A percentile compares a stretch with the other conserved stretches of the same genome.
phyloP scores from a whole-genome alignment of 2,888 invertebrate species.

The Leptopterna dolabrata region DNA sequence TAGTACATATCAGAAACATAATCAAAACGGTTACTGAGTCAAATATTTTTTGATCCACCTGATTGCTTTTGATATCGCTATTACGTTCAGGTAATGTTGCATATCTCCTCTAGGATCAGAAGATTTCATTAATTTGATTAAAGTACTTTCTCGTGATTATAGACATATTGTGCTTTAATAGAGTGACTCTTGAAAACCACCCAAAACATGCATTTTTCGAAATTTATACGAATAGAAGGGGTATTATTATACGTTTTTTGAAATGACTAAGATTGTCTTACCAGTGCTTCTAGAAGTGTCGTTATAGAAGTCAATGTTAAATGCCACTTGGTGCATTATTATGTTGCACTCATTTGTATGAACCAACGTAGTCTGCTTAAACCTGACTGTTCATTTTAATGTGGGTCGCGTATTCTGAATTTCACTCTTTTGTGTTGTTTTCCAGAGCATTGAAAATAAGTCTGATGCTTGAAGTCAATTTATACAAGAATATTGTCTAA shows the following conservation, averaged over 20 bases:
- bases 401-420: not conserved
- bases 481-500: not conserved
- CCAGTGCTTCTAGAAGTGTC: not conserved
- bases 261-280: not conserved
- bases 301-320: not conserved
- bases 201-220: not conserved
- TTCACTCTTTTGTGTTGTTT: not conserved
- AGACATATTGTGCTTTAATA: not conserved
- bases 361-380: not conserved
- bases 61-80: not conserved
- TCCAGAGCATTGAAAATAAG: constrained; percentile 30
- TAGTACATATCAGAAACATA: not conserved
- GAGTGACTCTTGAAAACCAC: not conserved
- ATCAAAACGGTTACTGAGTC: not conserved
- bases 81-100: not conserved
- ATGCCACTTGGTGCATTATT: not conserved
- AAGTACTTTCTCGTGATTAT: not conserved
- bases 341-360: not conserved
- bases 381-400: not conserved
- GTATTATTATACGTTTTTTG: no score
- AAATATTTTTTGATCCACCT: not conserved
- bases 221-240: not conserved
- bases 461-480: constrained; percentile 51
- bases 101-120: not conserved
- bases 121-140: not conserved